phyloP scores from a whole-genome alignment of 2,113 vertebrate species.

The Oreotrochilus melanogaster region DNA sequence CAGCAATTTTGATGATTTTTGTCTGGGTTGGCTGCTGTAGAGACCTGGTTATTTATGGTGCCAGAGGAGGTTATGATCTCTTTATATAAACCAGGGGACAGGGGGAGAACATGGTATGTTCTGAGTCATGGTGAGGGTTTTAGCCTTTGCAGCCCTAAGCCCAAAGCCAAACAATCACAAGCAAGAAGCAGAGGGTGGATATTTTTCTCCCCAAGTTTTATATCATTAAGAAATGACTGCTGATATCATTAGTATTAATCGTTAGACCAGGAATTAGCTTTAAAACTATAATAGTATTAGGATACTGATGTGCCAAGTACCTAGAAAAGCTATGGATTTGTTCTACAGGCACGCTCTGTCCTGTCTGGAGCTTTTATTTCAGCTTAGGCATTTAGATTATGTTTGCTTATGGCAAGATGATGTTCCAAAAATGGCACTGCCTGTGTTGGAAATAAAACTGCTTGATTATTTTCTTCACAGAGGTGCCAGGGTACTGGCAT shows the following conservation, averaged over 20 bases:
- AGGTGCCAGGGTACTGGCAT: neutral
- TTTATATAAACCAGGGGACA: constrained; percentile 18
- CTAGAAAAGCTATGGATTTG: neutral
- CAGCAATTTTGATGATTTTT: constrained; percentile 36
- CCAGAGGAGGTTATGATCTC: constrained; percentile 13
- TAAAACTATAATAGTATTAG: neutral
- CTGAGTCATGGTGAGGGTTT: neutral
- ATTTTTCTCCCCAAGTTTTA: neutral
- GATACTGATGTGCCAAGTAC: neutral
- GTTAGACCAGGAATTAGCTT: accelerated
- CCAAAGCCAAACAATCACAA: neutral
- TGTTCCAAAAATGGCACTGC: neutral
- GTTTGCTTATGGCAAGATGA: neutral
- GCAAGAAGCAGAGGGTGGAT: neutral
- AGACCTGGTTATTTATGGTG: constrained; percentile 27
- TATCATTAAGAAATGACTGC: neutral
- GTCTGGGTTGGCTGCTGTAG: neutral
- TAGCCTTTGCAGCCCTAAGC: neutral
- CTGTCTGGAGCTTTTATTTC: neutral
- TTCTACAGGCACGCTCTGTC: neutral
- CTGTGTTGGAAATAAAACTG: neutral
- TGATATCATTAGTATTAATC: neutral
- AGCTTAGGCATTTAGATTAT: neutral
- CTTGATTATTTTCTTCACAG: neutral
- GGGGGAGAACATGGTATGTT: neutral